A percentile compares a stretch with the other conserved stretches of the same genome.
Evolutionary conservation across 2,888 invertebrate genomes (phyloP).

Genomic region (Idaea dimidiata): DNA sequence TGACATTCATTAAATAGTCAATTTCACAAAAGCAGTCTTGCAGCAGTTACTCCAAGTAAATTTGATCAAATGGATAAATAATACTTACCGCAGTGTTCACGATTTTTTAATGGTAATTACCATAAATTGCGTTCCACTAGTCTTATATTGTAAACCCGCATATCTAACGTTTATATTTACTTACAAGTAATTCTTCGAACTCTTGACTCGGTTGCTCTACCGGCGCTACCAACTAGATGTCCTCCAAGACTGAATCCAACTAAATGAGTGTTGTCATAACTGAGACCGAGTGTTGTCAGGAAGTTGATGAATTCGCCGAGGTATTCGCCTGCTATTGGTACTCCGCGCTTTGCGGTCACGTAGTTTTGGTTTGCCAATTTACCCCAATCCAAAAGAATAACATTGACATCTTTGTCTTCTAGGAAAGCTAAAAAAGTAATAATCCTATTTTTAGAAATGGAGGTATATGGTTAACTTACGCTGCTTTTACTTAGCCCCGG

Average conservation of each 20-base stretch:
- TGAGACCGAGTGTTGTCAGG: slow-evolving; percentile 41
- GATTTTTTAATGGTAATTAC: no score
- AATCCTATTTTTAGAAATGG: no score
- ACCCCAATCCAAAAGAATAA: slow-evolving; percentile 69
- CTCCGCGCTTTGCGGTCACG: slow-evolving; percentile 49
- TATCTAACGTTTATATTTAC: neutral
- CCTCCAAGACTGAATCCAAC: slow-evolving; percentile 72
- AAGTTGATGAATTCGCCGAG: slow-evolving; percentile 52
- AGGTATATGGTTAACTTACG: no score
- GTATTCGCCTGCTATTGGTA: slow-evolving; percentile 42
- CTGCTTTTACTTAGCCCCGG: no score
- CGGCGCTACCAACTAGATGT: slow-evolving; percentile 63
- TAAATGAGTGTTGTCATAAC: slow-evolving; percentile 54
- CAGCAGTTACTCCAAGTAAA: no score
- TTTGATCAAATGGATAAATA: no score
- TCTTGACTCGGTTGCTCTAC: slow-evolving; percentile 44
- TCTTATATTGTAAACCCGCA: no score
- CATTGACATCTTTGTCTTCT: slow-evolving; percentile 51
- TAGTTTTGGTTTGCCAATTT: slow-evolving; percentile 55
- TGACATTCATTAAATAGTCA: no score
- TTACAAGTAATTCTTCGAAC: slow-evolving; percentile 61
- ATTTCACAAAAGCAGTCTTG: no score
- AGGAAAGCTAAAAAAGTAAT: slow-evolving; percentile 48
- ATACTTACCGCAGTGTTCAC: no score
- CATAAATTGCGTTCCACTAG: no score